Base-by-base conservation (phyloP, 92 coral and sea anemone genomes). In the Desmophyllum pertusum region DNA sequence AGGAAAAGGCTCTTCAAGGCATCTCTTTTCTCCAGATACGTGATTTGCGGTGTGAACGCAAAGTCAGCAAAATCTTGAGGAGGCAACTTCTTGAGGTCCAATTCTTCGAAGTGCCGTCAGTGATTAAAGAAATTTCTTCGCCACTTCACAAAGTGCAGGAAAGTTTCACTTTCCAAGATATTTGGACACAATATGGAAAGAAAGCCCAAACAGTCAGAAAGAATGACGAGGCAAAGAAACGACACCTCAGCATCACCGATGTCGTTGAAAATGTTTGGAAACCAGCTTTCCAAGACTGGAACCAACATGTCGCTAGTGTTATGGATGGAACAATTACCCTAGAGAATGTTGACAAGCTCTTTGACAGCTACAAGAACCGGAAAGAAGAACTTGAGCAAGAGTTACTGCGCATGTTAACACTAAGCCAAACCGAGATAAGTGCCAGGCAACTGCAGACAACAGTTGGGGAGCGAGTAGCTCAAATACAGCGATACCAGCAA, bases 401-500 rank as follows among this genome's bases (percentile, higher is more conserved):
- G 45, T 73, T 95, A 18, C 30, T 25, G 4, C 2, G 76, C 61
- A 77, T 92, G 75, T 81, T 91, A 23, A 1, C 42, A 10, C 27
- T 59, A 27, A 43, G 57, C 33, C 42, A 76, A 43, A 15, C 61
- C 2, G 5, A 35, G 1, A 30, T 5, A 13, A 15, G 14, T 5
- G 6, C 9, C 9, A 37, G 3, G 19, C 17, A 15, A 38, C 17
- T 38, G 6, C 39, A 76, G 48, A 4, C 0, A 31, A 51, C 17
- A 21, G 73, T 42, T 5, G 46, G n/a, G 0, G 18, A 55, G 33
- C 86, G 94, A 36, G 78, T 80, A 0, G 10, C 41, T 29, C 91
- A 95, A 86, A 90, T 93, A 6, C 79, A 42, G 29, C 85, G 72
- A 4, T 95, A 92, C 76, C 87, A 76, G n/a, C 77, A 91, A n/a